These are phyloP conservation scores for Danio aesculapii DNA, from an alignment of 2,797 vertebrate species.

Conservation along the genomic window DNA sequence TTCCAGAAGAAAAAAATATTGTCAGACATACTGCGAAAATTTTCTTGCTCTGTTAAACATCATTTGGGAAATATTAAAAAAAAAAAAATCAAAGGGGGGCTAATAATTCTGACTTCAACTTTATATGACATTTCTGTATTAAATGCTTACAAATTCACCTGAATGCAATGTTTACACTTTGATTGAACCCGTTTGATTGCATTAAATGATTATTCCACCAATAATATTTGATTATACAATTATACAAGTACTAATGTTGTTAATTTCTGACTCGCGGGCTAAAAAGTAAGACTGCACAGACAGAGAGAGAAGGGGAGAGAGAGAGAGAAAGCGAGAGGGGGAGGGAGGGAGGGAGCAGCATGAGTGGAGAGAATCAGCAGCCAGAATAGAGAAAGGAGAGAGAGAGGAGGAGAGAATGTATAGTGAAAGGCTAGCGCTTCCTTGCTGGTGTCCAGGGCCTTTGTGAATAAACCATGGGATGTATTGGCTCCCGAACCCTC, in stretches of 20 bases:
- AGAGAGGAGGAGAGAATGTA: slow-evolving; percentile 73
- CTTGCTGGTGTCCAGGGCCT: slow-evolving; percentile 84
- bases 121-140: no score
- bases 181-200: background rate
- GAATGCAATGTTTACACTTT: background rate
- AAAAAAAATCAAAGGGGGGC: no score
- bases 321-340: slow-evolving; percentile 59
- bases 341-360: slow-evolving; percentile 58
- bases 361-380: slow-evolving; percentile 42
- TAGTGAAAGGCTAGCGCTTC: slow-evolving; percentile 81
- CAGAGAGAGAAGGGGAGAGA: slow-evolving; percentile 59
- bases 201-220: background rate
- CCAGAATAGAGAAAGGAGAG: slow-evolving; percentile 64
- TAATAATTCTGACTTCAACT: no score
- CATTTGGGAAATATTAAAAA: no score
- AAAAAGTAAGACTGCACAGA: slow-evolving; percentile 76
- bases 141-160: background rate
- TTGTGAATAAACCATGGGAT: slow-evolving; percentile 88
- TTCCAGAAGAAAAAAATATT: no score
- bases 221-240: background rate
- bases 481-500: slow-evolving; percentile 86
- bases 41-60: no score
- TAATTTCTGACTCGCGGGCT: slow-evolving; percentile 59
- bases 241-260: background rate
- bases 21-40: no score